Evolutionary conservation across 1,140 invertebrate genomes (phyloP).

Genomic region (Drusus annulatus): DNA sequence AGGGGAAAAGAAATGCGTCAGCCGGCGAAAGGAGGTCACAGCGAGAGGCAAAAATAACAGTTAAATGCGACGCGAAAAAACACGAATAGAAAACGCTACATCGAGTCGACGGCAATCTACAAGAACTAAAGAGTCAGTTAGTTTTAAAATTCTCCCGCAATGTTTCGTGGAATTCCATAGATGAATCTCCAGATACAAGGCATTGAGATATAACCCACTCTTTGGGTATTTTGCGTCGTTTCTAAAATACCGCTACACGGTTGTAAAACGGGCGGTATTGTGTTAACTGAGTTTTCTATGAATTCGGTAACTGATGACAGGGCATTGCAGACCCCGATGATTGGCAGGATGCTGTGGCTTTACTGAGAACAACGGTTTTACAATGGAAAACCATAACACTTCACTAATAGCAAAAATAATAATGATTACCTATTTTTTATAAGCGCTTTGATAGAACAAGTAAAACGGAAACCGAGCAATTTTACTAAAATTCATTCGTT

Average conservation of each 20-base stretch:
- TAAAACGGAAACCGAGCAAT: too few relatives aligned
- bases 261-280: background rate
- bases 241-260: slow-evolving; percentile 19
- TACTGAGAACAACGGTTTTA: slow-evolving; percentile 11
- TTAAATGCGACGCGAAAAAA: slow-evolving; percentile 37
- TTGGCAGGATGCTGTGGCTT: slow-evolving; percentile 32
- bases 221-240: background rate
- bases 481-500: too few relatives aligned
- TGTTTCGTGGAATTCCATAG: slow-evolving; percentile 11
- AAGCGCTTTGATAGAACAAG: too few relatives aligned
- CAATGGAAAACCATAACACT: background rate
- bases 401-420: too few relatives aligned
- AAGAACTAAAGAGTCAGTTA: slow-evolving; percentile 1
- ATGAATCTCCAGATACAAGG: background rate
- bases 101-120: background rate
- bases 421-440: too few relatives aligned
- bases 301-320: slow-evolving; percentile 39
- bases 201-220: background rate
- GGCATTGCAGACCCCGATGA: background rate
- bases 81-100: background rate
- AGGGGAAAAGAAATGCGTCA: slow-evolving; percentile 41
- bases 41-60: slow-evolving; percentile 34
- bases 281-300: slow-evolving; percentile 19
- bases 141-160: slow-evolving; percentile 2
- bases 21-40: slow-evolving; percentile 41